A percentile compares a stretch with the other conserved stretches of the same genome.
These are phyloP conservation scores for Exephanes ischioxanthus DNA, from an alignment of 2,888 invertebrate species.

Conservation along the genomic window DNA sequence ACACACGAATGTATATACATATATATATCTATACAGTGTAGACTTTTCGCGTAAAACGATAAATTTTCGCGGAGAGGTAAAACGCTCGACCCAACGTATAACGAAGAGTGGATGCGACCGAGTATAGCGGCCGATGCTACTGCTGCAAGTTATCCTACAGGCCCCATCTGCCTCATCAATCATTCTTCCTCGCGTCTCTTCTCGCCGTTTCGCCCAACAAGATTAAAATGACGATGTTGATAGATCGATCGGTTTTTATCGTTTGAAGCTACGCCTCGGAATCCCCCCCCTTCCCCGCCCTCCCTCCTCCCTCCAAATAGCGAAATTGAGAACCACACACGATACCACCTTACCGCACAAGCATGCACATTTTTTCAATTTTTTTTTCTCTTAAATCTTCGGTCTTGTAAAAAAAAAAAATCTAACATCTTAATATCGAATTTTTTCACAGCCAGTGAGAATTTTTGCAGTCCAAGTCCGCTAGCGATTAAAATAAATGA, in stretches of 20 bases:
- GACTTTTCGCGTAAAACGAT: constrained; percentile 60
- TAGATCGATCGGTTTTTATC: constrained; percentile 66
- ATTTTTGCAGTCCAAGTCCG: neutral
- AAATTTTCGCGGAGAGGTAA: constrained; percentile 53
- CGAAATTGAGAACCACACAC: constrained; percentile 14
- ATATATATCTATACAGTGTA: neutral
- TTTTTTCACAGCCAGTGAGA: neutral
- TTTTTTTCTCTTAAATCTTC: neutral
- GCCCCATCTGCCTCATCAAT: constrained; percentile 66
- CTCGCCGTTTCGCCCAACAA: constrained; percentile 58
- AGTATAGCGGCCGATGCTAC: constrained; percentile 6
- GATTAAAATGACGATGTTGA: constrained; percentile 69
- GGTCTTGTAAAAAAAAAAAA: neutral
- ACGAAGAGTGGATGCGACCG: constrained; percentile 24
- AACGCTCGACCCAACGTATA: constrained; percentile 36
- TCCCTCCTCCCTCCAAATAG: neutral
- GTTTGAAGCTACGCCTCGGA: constrained; percentile 21
- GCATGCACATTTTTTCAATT: constrained; percentile 14
- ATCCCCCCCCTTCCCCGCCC: neutral
- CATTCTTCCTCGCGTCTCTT: constrained; percentile 65
- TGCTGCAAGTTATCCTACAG: constrained; percentile 50
- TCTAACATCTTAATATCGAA: neutral
- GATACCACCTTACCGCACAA: neutral
- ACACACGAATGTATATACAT: constrained; percentile 18
- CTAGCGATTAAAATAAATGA: neutral